A percentile compares a stretch with the other conserved stretches of the same genome.
Conservation (phyloP, 2,113 vertebrate species). For the Grus americana region DNA sequence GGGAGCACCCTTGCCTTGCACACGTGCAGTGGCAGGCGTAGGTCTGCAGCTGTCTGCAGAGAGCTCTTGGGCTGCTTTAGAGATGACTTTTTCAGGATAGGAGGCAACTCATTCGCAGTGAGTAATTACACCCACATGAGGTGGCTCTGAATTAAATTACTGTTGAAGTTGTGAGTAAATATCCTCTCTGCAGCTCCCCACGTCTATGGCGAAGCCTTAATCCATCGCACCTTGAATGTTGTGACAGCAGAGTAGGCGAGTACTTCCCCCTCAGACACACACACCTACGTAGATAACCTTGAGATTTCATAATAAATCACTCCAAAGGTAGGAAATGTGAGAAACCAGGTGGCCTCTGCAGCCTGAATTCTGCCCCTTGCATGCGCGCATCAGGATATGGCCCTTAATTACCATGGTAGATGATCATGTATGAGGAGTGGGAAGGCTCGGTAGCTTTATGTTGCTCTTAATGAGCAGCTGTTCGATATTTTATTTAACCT, state of each 20-base stretch:
- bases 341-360: background rate
- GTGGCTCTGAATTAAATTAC: background rate
- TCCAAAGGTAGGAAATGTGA: background rate
- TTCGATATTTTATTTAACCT: constrained; percentile 40
- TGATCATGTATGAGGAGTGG: background rate
- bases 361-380: background rate
- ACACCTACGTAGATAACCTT: background rate
- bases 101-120: background rate
- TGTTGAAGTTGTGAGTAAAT: background rate
- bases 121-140: background rate
- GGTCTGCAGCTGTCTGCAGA: background rate
- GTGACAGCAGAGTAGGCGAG: background rate
- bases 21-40: fast-evolving
- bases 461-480: constrained; percentile 23
- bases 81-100: background rate
- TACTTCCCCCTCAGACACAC: background rate
- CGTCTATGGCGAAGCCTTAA: fast-evolving
- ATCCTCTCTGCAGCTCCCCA: background rate
- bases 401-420: background rate
- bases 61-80: background rate
- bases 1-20: background rate
- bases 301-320: background rate
- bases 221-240: background rate
- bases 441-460: background rate
- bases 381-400: fast-evolving